Percentiles rank a stretch among this genome's conserved stretches.
Evolutionary conservation across 23 tunicate species (phyloP).

Genomic region (Trididemnum miniatum): DNA sequence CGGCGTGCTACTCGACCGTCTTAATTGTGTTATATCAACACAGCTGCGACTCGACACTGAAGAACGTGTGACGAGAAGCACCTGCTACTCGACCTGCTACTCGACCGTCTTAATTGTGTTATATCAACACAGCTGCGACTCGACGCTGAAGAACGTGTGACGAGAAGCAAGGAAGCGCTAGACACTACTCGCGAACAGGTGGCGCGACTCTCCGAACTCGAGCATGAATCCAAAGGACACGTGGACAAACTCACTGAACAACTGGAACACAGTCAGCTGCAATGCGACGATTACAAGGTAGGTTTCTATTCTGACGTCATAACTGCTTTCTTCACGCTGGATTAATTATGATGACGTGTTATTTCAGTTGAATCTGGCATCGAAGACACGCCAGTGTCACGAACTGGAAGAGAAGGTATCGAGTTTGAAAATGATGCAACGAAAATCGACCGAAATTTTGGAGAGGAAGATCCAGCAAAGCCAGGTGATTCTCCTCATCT

Average conservation of each 20-base stretch:
- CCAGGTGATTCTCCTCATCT: too few relatives aligned
- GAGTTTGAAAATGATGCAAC: constrained; percentile 15
- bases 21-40: too few relatives aligned
- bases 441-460: constrained; percentile 19
- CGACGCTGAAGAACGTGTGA: constrained; percentile 79
- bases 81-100: background rate
- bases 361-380: constrained; percentile 58
- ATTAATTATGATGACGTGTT: background rate
- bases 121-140: constrained; percentile 66
- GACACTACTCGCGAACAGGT: constrained; percentile 56
- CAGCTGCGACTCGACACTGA: constrained; percentile 81
- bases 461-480: constrained; percentile 46
- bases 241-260: constrained; percentile 41
- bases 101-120: too few relatives aligned
- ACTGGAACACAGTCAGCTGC: constrained; percentile 42
- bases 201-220: background rate
- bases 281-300: constrained; percentile 70
- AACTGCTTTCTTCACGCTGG: too few relatives aligned
- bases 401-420: constrained; percentile 53
- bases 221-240: constrained; percentile 46
- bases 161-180: constrained; percentile 44
- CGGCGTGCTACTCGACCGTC: too few relatives aligned
- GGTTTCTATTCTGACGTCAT: background rate
- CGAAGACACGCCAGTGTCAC: constrained; percentile 39
- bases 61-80: constrained; percentile 59